phyloP scores from a whole-genome alignment of 2,113 vertebrate species.

The Odocoileus hemionus region DNA sequence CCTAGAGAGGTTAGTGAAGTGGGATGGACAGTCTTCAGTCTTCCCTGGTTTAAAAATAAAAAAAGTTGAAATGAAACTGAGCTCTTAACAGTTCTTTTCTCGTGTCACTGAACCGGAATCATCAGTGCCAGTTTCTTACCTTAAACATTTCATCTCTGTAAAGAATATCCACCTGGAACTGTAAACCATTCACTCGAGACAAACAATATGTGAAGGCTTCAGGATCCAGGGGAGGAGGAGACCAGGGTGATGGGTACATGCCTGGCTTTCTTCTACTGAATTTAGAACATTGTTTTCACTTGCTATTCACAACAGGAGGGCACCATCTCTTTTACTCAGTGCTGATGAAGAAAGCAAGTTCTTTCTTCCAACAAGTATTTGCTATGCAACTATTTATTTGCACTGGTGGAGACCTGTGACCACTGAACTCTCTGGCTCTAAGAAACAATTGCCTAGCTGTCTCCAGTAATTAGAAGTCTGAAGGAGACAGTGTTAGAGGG shows the following conservation, averaged over 20 bases:
- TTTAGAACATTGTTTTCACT: neutral
- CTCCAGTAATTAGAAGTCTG: neutral
- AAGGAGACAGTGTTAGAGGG: neutral
- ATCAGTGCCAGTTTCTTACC: neutral
- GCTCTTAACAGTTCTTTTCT: neutral
- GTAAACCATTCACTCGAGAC: neutral
- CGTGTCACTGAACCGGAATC: neutral
- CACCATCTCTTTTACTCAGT: neutral
- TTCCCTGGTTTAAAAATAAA: neutral
- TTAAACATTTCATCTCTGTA: neutral
- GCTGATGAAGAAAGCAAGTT: neutral
- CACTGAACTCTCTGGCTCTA: neutral
- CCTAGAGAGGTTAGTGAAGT: conserved; percentile 17
- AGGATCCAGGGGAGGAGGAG: neutral
- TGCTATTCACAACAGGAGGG: neutral
- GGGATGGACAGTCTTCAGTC: neutral
- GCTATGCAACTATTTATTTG: neutral
- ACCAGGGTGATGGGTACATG: neutral
- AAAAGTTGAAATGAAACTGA: neutral
- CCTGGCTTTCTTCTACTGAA: neutral
- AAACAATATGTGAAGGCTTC: neutral
- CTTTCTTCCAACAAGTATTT: neutral
- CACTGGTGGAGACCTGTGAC: neutral
- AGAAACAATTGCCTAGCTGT: neutral
- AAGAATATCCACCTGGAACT: neutral